Evolutionary conservation across 2,113 vertebrate genomes (phyloP), one percentile per base, ranked within the genome.

Genomic region (Osmerus mordax): DNA sequence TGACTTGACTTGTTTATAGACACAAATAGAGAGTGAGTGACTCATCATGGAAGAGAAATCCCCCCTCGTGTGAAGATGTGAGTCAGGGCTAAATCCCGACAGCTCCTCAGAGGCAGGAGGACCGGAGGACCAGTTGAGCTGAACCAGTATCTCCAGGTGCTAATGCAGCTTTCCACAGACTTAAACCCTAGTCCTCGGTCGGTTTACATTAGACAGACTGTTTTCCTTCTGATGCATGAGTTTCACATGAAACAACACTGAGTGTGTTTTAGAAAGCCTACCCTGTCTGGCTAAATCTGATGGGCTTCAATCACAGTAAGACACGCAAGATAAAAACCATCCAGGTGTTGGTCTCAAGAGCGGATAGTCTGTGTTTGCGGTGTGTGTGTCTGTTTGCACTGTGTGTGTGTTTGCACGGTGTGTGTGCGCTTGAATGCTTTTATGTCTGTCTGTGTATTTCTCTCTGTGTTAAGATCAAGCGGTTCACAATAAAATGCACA

Each of bases 121-220:
- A 47, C 41, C 7, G 9, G 41, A 9, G 32, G 32, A 47, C 9
- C 41, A 9, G 41, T 12, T 47, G 41, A 47, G 6, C 41, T 9
- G 9, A 47, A 7, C 41, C 9, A 11, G 7, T 9, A 47, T 11
- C 41, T 47, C 41, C 41, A 11, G 7, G 41, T 47, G 41, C 41
- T 47, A 47, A 47, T 47, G 41, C 13, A 68, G 58, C 66, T 72
- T 19, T 73, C 64, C 71, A 81, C 87, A 86, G 71, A 83, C 83
- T 64, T 71, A 74, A 12, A 52, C 65, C 21, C 47, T 69, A 16
- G 67, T 67, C 12, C 14, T 15, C 3, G 71, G 32, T 41, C 2
- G 25, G 62, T 66, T 47, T 55, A 25, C 41, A 12, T 54, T 54
- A 8, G 16, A 36, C n/a, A 32, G 12, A 12, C 1, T 60, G 16